Conservation (phyloP, 2,888 invertebrate species). For the Drosophila fungiperda region DNA sequence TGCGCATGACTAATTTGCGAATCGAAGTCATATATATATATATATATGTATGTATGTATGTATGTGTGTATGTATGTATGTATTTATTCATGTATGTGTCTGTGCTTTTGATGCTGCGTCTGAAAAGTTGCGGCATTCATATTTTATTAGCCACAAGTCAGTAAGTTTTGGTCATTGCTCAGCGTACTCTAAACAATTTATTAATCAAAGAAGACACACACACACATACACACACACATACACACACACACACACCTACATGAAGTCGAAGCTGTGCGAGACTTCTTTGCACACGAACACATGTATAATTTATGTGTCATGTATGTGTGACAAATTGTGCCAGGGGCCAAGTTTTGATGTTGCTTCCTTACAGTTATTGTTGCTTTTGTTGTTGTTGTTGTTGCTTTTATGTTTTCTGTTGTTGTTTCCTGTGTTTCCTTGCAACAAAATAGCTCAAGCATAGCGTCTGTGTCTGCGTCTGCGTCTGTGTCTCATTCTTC, state of each 20-base stretch:
- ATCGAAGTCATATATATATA: constrained; percentile 20
- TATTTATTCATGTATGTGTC: constrained; percentile 16
- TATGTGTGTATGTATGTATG: neutral
- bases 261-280: neutral
- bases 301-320: constrained; percentile 73
- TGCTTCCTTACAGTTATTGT: constrained; percentile 46
- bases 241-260: constrained; percentile 1
- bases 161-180: constrained; percentile 70
- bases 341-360: constrained; percentile 69
- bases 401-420: constrained; percentile 12
- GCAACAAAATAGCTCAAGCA: constrained; percentile 33
- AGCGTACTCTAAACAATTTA: constrained; percentile 76
- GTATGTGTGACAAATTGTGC: constrained; percentile 80
- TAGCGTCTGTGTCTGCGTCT: constrained; percentile 27
- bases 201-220: constrained; percentile 68
- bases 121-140: constrained; percentile 73
- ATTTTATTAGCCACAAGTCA: constrained; percentile 78
- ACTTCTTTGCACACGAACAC: neutral
- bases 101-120: constrained; percentile 65
- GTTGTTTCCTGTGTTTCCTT: constrained; percentile 34
- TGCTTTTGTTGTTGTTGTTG: constrained; percentile 26
- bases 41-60: neutral
- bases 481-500: constrained; percentile 1
- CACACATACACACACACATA: constrained; percentile 4
- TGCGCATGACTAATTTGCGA: constrained; percentile 77